Evolutionary conservation across 2,888 invertebrate species (phyloP).

Genomic region (Harpalus rubripes): DNA sequence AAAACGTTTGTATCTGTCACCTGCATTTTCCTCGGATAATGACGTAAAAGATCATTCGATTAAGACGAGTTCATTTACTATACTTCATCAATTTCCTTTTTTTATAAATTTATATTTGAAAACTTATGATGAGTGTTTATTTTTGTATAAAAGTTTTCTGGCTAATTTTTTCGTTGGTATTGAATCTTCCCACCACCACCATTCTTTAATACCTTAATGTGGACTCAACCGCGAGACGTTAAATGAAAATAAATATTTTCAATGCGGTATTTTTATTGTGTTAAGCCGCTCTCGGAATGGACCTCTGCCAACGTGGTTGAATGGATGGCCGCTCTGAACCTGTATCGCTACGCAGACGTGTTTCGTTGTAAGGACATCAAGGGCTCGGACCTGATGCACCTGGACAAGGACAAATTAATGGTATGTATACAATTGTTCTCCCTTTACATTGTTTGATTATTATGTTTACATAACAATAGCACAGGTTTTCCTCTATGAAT

Average conservation of each 20-base stretch:
- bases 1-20: conserved; percentile 37
- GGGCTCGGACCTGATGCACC: conserved; percentile 82
- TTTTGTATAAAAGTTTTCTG: background rate
- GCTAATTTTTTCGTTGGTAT: background rate
- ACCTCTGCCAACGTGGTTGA: conserved; percentile 84
- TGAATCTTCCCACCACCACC: conserved; percentile 23
- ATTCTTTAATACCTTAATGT: conserved; percentile 37
- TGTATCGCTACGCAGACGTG: conserved; percentile 85
- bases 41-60: conserved; percentile 47
- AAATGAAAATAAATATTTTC: conserved; percentile 58
- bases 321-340: conserved; percentile 87
- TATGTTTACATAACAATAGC: conserved; percentile 33
- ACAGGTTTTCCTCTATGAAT: conserved; percentile 14
- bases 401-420: conserved; percentile 84
- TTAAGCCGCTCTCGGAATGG: conserved; percentile 79
- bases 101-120: background rate
- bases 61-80: conserved; percentile 39
- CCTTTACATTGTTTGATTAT: conserved; percentile 30
- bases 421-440: conserved; percentile 77
- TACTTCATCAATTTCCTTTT: conserved; percentile 1
- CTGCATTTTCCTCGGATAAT: conserved; percentile 34
- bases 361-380: conserved; percentile 86
- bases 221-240: conserved; percentile 43
- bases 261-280: conserved; percentile 58
- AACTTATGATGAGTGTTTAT: background rate